A percentile compares a stretch with the other conserved stretches of the same genome.
These are phyloP conservation scores for Cactoblastis cactorum DNA, from an alignment of 2,888 invertebrate species.

Conservation along the genomic window DNA sequence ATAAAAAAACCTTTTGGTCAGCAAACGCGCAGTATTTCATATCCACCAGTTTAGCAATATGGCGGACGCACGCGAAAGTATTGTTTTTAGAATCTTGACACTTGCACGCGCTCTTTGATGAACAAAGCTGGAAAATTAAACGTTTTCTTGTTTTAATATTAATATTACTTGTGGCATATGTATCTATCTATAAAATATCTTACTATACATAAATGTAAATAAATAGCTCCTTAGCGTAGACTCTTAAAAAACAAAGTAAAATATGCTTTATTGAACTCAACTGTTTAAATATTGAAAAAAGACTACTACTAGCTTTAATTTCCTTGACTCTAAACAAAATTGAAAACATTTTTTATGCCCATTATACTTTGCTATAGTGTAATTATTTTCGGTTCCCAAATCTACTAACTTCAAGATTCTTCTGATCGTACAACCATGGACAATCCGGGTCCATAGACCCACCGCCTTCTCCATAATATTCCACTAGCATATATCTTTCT, in stretches of 20 bases:
- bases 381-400: not conserved
- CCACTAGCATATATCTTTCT: constrained; percentile 83
- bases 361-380: not conserved
- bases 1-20: constrained; percentile 69
- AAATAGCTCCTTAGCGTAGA: no score
- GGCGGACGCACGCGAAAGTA: constrained; percentile 88
- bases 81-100: constrained; percentile 93
- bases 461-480: constrained; percentile 90
- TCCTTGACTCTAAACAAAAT: no score
- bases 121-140: constrained; percentile 78
- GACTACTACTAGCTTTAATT: no score
- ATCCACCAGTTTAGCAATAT: constrained; percentile 74
- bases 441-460: constrained; percentile 80
- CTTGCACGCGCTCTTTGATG: constrained; percentile 84
- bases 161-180: no score
- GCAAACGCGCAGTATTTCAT: constrained; percentile 83
- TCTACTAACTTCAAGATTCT: constrained; percentile 80
- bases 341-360: no score
- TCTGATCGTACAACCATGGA: constrained; percentile 79
- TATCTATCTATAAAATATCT: no score
- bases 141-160: not conserved
- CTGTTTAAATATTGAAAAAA: no score
- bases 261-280: no score
- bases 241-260: no score
- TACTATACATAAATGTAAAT: no score